phyloP scores from a whole-genome alignment of 92 coral and sea anemone species.

The Porites evermanni region DNA sequence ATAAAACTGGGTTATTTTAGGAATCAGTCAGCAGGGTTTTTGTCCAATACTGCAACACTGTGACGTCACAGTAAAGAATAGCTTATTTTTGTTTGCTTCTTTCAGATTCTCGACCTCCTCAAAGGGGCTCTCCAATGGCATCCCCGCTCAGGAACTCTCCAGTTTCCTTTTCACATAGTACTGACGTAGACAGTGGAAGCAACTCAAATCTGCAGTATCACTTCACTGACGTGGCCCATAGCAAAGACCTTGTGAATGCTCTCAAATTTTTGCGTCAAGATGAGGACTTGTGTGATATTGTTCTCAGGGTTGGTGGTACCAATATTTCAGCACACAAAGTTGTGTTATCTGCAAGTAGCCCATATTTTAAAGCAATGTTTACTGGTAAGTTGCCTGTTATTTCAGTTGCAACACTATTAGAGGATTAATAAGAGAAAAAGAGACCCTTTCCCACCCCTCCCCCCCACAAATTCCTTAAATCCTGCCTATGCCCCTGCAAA shows the following conservation, averaged over 20 bases:
- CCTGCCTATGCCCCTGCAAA: too few species aligned
- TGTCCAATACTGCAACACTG: too few species aligned
- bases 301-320: slow-evolving; percentile 76
- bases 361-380: slow-evolving; percentile 98
- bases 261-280: slow-evolving; percentile 79
- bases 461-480: too few species aligned
- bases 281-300: slow-evolving; percentile 95
- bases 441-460: too few species aligned
- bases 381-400: slow-evolving; percentile 72
- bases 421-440: too few species aligned
- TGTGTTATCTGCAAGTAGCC: slow-evolving; percentile 92
- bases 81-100: not conserved
- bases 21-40: too few species aligned
- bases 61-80: not conserved
- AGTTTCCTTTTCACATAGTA: slow-evolving; percentile 21
- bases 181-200: slow-evolving; percentile 4
- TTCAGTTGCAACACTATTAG: not conserved
- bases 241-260: slow-evolving; percentile 73
- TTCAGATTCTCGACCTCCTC: slow-evolving; percentile 16
- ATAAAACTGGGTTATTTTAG: too few species aligned
- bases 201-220: not conserved
- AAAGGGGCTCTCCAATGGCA: slow-evolving; percentile 45
- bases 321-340: slow-evolving; percentile 86
- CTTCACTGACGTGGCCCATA: slow-evolving; percentile 91
- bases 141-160: slow-evolving; percentile 38